Percentiles rank a stretch among this genome's conserved stretches.
phyloP scores from a whole-genome alignment of 2,113 vertebrate species.

The Nerophis ophidion region DNA sequence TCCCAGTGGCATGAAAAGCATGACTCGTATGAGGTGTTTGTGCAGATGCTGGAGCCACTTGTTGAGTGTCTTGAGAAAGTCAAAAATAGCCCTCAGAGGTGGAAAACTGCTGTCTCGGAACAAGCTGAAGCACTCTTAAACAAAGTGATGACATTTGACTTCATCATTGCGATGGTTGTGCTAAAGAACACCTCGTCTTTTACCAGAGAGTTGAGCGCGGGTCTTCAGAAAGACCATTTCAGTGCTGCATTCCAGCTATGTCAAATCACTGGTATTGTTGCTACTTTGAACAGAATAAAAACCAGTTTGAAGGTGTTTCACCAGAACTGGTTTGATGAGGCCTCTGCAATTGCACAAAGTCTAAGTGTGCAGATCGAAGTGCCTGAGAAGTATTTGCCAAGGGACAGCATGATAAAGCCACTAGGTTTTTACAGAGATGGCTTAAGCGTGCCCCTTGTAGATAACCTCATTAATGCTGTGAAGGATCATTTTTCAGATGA shows the following conservation, averaged over 20 bases:
- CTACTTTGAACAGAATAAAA: constrained; percentile 89
- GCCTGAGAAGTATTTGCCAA: constrained; percentile 75
- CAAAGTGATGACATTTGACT: constrained; percentile 86
- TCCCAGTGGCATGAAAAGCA: constrained; percentile 86
- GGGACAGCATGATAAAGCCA: constrained; percentile 78
- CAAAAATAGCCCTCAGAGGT: constrained; percentile 76
- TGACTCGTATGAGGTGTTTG: constrained; percentile 85
- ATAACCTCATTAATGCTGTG: constrained; percentile 89
- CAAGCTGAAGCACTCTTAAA: constrained; percentile 76
- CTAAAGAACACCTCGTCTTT: constrained; percentile 88
- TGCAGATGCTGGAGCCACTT: constrained; percentile 85
- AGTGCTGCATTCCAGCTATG: constrained; percentile 88
- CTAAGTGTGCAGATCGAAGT: constrained; percentile 83
- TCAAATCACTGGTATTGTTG: constrained; percentile 86
- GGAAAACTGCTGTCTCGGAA: constrained; percentile 70
- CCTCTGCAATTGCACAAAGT: constrained; percentile 79
- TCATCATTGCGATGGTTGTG: constrained; percentile 84
- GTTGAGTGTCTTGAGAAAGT: constrained; percentile 84
- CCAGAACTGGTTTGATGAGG: constrained; percentile 97
- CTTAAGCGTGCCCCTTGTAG: constrained; percentile 83
- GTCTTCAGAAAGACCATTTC: constrained; percentile 89
- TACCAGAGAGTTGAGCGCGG: constrained; percentile 86
- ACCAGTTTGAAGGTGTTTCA: constrained; percentile 96
- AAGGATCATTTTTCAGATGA: constrained; percentile 96
- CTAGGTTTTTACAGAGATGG: constrained; percentile 87